Evolutionary conservation across 2,797 vertebrate genomes (phyloP), one percentile per base, ranked within the genome.

Genomic region (Onychomys arenicola): DNA sequence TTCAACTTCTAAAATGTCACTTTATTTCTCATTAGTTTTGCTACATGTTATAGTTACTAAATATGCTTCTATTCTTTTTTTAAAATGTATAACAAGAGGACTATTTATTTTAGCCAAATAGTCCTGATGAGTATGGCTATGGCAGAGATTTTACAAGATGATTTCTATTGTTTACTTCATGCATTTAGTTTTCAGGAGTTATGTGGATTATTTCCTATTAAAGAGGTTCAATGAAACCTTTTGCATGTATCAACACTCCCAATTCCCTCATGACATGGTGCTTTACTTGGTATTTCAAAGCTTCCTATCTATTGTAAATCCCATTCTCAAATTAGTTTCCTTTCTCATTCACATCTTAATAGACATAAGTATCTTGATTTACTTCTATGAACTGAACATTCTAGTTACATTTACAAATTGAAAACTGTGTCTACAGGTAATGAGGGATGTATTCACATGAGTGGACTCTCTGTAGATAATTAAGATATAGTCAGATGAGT

Each of bases 271-370:
- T 46, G 67, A 21, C 3, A 37, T 69, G 5, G 2, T 61, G 14
- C 3, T 89, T 76, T 16, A 55, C 16, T 76, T 52, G n/a, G 0
- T 49, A 63, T 52, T 89, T 80, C 37, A 77, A 10, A n/a, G 23
- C 6, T 67, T 52, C 27, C 63, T 57, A 11, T 57, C 19, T 37
- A 55, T 0, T 55, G 17, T 34, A 46, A n/a, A 55, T 11, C 43
- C 1, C 0, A 0, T n/a, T 69, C 14, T 94, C n/a, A 82, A 59
- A 86, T 21, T 37, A 34, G 3, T 71, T n/a, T 43, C 1, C 2
- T 6, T 71, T 27, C 9, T 37, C 19, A 71, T 3, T 82, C 34
- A 49, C 6, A 27, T 27, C 2, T 40, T 78, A 69, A 52, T 3
- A 69, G 57, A 61, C 1, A 14, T 37, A 27, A 86, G 34, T 65